Evolutionary conservation across 2,888 invertebrate species (phyloP).

Genomic region (Agriotes lineatus): DNA sequence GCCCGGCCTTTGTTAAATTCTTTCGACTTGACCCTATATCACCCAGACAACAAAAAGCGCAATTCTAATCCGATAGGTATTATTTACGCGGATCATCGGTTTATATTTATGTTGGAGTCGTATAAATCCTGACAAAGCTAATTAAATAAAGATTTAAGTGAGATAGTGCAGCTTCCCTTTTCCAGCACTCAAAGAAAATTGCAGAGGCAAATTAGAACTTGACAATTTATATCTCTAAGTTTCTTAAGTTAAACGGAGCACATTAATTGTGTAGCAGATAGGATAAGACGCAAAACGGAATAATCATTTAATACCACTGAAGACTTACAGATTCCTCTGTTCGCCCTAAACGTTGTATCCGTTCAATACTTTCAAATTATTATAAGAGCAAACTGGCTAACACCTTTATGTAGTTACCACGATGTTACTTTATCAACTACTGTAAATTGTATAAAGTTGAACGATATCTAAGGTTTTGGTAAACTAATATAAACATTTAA

Average conservation of each 20-base stretch:
- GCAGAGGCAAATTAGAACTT: not conserved
- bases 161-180: not conserved
- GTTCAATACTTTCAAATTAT: too few relatives aligned
- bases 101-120: not conserved
- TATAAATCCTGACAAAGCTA: too few relatives aligned
- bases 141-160: not conserved
- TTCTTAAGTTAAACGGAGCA: conserved; percentile 8
- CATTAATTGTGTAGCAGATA: conserved; percentile 2
- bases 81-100: not conserved
- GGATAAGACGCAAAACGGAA: not conserved
- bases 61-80: not conserved
- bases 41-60: conserved; percentile 20
- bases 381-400: too few relatives aligned
- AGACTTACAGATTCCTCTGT: too few relatives aligned
- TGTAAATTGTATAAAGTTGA: too few relatives aligned
- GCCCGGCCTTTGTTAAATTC: not conserved
- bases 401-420: too few relatives aligned
- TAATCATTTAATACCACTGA: not conserved
- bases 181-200: conserved; percentile 9
- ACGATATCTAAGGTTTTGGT: too few relatives aligned
- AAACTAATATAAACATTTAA: too few relatives aligned
- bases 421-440: too few relatives aligned
- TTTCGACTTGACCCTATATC: conserved; percentile 10
- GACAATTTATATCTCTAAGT: conserved; percentile 10
- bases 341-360: too few relatives aligned